Conservation (phyloP, 2,797 vertebrate genomes). For the Smutsia temminckii region DNA sequence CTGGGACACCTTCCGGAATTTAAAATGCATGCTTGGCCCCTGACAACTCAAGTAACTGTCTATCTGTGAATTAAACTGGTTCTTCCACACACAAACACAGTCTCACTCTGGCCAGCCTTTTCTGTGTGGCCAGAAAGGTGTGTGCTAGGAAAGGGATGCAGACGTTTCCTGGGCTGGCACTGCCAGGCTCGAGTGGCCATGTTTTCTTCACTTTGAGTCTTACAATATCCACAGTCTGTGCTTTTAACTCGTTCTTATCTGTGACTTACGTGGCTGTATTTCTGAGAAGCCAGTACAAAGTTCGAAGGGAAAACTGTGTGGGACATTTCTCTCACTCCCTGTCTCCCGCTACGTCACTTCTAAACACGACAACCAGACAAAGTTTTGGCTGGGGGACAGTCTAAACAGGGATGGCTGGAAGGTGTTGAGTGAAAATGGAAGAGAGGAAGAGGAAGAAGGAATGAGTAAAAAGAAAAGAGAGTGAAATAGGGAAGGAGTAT, state of each 20-base stretch:
- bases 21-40: conserved; percentile 6
- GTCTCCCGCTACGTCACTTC: neutral
- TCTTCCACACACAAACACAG: neutral
- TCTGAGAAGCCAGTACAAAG: conserved; percentile 12
- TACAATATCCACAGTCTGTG: neutral
- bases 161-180: neutral
- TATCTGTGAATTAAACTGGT: neutral
- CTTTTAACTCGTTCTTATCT: neutral
- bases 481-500: neutral
- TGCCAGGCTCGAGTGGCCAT: neutral
- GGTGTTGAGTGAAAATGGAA: neutral
- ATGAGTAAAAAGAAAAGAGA: neutral
- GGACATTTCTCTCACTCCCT: neutral
- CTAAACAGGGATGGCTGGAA: neutral
- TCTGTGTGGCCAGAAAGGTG: neutral
- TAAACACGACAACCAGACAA: neutral
- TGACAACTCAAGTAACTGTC: neutral
- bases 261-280: neutral
- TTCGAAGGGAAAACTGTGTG: neutral
- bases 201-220: neutral
- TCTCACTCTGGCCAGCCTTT: neutral
- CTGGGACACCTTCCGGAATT: conserved; percentile 35
- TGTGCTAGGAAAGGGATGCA: neutral
- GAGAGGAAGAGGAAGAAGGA: neutral
- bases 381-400: neutral